These are phyloP conservation scores for Oncorhynchus gorbuscha DNA, from an alignment of 2,113 vertebrate species.

Conservation along the genomic window DNA sequence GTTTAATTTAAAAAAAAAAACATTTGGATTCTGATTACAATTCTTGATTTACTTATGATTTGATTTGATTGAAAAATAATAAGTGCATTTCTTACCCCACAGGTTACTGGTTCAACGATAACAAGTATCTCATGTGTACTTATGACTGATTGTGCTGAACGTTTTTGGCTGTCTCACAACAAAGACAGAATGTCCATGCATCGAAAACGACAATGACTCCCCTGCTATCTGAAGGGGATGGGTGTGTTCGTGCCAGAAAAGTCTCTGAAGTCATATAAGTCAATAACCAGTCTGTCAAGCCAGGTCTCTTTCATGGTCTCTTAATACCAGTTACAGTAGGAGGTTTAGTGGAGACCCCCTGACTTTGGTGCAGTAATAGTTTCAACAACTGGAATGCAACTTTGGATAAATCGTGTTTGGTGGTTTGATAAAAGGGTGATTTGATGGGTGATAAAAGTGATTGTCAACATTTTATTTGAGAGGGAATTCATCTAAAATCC, in stretches of 20 bases:
- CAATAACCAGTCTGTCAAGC: slow-evolving; percentile 76
- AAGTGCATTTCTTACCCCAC: no score
- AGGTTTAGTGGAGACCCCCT: slow-evolving; percentile 62
- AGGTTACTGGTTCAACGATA: slow-evolving; percentile 46
- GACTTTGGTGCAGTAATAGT: slow-evolving; percentile 46
- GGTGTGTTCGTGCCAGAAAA: slow-evolving; percentile 66
- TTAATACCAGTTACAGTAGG: slow-evolving; percentile 65
- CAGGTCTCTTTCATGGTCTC: slow-evolving; percentile 69
- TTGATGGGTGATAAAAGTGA: background rate
- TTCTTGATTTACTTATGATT: background rate
- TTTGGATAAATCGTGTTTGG: background rate
- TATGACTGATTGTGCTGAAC: slow-evolving; percentile 69
- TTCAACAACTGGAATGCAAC: slow-evolving; percentile 54
- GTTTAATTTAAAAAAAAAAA: no score
- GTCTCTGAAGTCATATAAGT: slow-evolving; percentile 76
- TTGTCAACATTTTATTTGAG: no score
- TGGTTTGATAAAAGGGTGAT: no score
- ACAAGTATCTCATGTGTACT: slow-evolving; percentile 63
- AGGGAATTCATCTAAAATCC: no score
- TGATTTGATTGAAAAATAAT: background rate
- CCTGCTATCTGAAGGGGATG: slow-evolving; percentile 58
- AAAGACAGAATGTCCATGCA: slow-evolving; percentile 61
- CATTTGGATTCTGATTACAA: background rate
- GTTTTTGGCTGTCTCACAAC: slow-evolving; percentile 73
- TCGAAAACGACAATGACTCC: slow-evolving; percentile 69